phyloP scores from a whole-genome alignment of 1,140 invertebrate genomes.

The Drosophila pruinosa region DNA sequence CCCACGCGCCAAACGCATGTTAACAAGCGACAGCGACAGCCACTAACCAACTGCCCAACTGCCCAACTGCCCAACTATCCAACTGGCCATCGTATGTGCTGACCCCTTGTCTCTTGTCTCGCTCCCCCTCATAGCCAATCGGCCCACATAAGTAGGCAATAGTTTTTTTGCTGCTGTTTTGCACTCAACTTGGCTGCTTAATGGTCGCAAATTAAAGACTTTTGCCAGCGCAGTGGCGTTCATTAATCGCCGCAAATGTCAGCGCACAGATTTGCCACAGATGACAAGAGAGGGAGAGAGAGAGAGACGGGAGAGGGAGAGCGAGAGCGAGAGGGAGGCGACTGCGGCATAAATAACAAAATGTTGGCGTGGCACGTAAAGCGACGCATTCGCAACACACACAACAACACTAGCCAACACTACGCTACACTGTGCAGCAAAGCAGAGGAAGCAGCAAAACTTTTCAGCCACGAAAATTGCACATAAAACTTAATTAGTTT shows the following conservation, averaged over 20 bases:
- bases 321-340: neutral
- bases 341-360: conserved; percentile 59
- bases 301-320: neutral
- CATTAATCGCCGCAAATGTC: conserved; percentile 73
- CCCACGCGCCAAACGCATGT: conserved; percentile 73
- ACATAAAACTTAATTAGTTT: conserved; percentile 81
- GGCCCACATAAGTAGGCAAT: conserved; percentile 66
- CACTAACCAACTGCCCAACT: neutral
- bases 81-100: too few relatives aligned
- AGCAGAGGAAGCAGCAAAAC: conserved; percentile 36
- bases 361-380: conserved; percentile 62
- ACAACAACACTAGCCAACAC: neutral
- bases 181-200: conserved; percentile 14
- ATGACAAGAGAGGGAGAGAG: conserved; percentile 2
- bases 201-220: conserved; percentile 68
- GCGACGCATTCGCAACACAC: conserved; percentile 32
- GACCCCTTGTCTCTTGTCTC: too few relatives aligned
- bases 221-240: conserved; percentile 39
- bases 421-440: neutral
- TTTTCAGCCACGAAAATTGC: conserved; percentile 80
- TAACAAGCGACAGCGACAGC: conserved; percentile 55
- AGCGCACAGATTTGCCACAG: conserved; percentile 58
- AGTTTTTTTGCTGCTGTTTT: conserved; percentile 35
- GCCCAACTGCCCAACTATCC: too few relatives aligned
- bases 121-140: conserved; percentile 6